Evolutionary conservation across 2,888 invertebrate genomes (phyloP), one percentile per base, ranked within the genome.

Genomic region (Drosophila meridionalis): DNA sequence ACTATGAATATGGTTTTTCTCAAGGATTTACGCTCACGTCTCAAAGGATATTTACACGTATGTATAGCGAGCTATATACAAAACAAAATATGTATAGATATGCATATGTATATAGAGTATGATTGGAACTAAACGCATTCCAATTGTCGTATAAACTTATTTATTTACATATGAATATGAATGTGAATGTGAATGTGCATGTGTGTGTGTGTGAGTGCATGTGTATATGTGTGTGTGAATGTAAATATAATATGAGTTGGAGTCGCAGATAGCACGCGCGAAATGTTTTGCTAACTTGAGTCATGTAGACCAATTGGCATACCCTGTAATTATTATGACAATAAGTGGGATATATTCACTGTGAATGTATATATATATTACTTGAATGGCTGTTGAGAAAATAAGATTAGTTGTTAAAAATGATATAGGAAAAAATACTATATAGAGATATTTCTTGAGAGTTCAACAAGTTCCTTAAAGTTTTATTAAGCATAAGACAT

Each of bases 31-130:
- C 93, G 92, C 40, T 91, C 93, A 62, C 92, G 93, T 83, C 92
- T 93, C 69, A 92, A 92, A 88, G 93, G 93, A 92, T 93, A 93
- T 83, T 83, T 93, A 69, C 92, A 93, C 77, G 93, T 93, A 93
- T 85, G 93, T 92, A 67, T 2, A 34, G 9, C 7, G n/a, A 26
- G 9, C 26, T 32, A 20, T 5, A 65, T 45, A 34, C 12, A 32
- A 20, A 20, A 1, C 5, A 11, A 32, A 3, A 20, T 30, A 9
- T 58, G 36, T 36, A 28, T n/a, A 6, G 9, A 26, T 45, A 32
- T 42, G 7, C 30, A 12, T 38, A 11, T 52, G 14, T 66, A 30
- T 43, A 80, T 69, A 14, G 34, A 45, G 36, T 63, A 14, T 28
- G 47, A 8, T 20, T 48, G 11, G 50, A 55, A 55, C 26, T 57